These are phyloP conservation scores for Pimephales promelas DNA, from an alignment of 2,113 vertebrate species.

Conservation along the genomic window DNA sequence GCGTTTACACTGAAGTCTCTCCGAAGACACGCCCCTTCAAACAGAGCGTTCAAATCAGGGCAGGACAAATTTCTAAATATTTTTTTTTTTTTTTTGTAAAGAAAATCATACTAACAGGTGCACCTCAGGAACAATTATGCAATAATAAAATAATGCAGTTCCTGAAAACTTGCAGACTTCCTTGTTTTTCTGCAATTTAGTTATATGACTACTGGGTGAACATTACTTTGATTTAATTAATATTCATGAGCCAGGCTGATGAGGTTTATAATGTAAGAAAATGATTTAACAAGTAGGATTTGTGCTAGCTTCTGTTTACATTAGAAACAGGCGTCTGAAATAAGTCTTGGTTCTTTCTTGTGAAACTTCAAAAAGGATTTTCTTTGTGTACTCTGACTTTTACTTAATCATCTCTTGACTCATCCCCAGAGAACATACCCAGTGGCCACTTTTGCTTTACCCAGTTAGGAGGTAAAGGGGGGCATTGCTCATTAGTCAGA, in stretches of 20 bases:
- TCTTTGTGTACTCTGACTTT: constrained; percentile 27
- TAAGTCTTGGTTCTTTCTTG: constrained; percentile 14
- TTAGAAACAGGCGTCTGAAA: constrained; percentile 13
- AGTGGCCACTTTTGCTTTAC: constrained; percentile 41
- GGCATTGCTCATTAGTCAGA: constrained; percentile 33
- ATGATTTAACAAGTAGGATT: constrained; percentile 28
- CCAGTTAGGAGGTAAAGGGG: constrained; percentile 21
- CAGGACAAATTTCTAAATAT: too few species aligned
- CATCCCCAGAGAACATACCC: constrained; percentile 46
- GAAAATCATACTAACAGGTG: too few species aligned
- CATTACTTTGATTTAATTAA: not conserved
- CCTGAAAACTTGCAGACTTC: not conserved
- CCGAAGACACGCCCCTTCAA: too few species aligned
- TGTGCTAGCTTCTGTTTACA: not conserved
- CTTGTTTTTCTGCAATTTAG: not conserved
- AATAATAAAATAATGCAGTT: too few species aligned
- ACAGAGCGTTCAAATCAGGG: too few species aligned
- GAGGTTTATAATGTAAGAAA: not conserved
- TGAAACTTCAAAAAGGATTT: not conserved
- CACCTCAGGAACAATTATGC: too few species aligned
- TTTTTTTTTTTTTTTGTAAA: too few species aligned
- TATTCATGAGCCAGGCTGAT: not conserved
- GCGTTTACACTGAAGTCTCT: too few species aligned
- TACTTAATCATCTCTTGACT: constrained; percentile 49
- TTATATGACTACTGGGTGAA: not conserved